A percentile compares a stretch with the other conserved stretches of the same genome.
These are phyloP conservation scores for Elmis aenea DNA, from an alignment of 2,888 invertebrate species.

Conservation along the genomic window DNA sequence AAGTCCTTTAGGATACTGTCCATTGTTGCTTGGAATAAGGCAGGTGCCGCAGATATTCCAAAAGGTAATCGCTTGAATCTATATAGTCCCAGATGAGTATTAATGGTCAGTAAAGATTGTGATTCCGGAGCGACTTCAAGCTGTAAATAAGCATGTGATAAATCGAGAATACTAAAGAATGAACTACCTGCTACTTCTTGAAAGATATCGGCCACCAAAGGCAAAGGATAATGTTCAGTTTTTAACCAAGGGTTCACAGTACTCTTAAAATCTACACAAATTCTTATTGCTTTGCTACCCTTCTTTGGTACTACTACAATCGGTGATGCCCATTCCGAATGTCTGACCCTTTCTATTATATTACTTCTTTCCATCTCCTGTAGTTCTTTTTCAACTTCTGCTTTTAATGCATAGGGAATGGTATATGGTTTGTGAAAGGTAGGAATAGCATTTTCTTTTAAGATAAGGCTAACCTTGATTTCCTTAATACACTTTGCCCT, in stretches of 20 bases:
- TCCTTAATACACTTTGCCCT: slow-evolving; percentile 5
- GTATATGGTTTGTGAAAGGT: slow-evolving; percentile 26
- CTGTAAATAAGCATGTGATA: slow-evolving; percentile 29
- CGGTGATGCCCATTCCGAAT: slow-evolving; percentile 31
- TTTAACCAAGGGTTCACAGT: slow-evolving; percentile 27
- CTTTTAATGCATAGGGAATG: slow-evolving; percentile 22
- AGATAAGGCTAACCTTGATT: slow-evolving; percentile 10
- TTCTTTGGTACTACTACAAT: no score
- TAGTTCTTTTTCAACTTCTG: no score
- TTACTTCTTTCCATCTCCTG: slow-evolving; percentile 17
- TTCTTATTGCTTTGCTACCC: slow-evolving; percentile 24
- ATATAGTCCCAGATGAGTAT: slow-evolving; percentile 28
- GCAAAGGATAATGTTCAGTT: slow-evolving; percentile 31
- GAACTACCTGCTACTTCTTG: slow-evolving; percentile 24
- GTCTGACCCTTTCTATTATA: slow-evolving; percentile 20
- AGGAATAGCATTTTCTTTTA: slow-evolving; percentile 14
- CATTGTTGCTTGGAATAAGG: slow-evolving; percentile 23
- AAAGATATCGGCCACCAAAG: slow-evolving; percentile 31
- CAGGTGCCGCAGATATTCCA: slow-evolving; percentile 26
- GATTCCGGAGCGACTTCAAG: slow-evolving; percentile 23
- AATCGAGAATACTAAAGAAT: slow-evolving; percentile 27
- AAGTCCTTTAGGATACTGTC: slow-evolving; percentile 12
- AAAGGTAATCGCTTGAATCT: slow-evolving; percentile 25
- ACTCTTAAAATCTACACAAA: slow-evolving; percentile 35
- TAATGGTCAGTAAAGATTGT: slow-evolving; percentile 25